A percentile compares a stretch with the other conserved stretches of the same genome.
Evolutionary conservation across 2,888 invertebrate genomes (phyloP).

Genomic region (Leptopilina myrica): DNA sequence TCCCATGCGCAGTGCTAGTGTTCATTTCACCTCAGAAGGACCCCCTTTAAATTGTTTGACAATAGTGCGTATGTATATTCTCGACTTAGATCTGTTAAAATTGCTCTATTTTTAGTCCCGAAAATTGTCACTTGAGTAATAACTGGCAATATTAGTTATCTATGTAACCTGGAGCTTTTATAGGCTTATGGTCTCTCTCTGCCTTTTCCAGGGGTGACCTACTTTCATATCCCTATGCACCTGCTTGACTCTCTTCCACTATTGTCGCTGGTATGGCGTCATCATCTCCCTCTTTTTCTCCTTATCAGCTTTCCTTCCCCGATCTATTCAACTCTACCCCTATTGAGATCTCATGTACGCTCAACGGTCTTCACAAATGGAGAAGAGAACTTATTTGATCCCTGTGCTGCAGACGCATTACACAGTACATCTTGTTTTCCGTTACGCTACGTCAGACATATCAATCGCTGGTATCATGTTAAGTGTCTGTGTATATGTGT

Average conservation of each 20-base stretch:
- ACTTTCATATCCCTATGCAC: slow-evolving; percentile 59
- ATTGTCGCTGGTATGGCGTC: slow-evolving; percentile 35
- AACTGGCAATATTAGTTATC: neutral
- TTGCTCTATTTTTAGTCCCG: too few relatives aligned
- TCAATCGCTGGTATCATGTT: too few relatives aligned
- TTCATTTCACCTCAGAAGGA: too few relatives aligned
- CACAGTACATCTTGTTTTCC: slow-evolving; percentile 46
- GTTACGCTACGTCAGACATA: too few relatives aligned
- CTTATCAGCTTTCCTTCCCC: slow-evolving; percentile 35
- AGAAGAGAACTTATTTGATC: slow-evolving; percentile 51
- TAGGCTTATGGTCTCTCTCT: slow-evolving; percentile 57
- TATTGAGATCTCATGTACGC: slow-evolving; percentile 43
- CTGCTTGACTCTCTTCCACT: slow-evolving; percentile 35
- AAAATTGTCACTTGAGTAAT: too few relatives aligned
- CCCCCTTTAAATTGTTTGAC: too few relatives aligned
- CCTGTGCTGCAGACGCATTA: too few relatives aligned
- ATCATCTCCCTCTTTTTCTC: slow-evolving; percentile 38
- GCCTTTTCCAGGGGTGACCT: slow-evolving; percentile 69
- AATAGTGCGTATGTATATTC: too few relatives aligned
- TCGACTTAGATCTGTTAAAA: too few relatives aligned
- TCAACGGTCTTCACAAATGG: slow-evolving; percentile 52
- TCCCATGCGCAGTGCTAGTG: too few relatives aligned
- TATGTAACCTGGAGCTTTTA: slow-evolving; percentile 39
- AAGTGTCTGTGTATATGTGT: too few relatives aligned
- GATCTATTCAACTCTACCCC: slow-evolving; percentile 49